phyloP scores from a whole-genome alignment of 1,140 invertebrate genomes.

The Rhyacophila brunnea region DNA sequence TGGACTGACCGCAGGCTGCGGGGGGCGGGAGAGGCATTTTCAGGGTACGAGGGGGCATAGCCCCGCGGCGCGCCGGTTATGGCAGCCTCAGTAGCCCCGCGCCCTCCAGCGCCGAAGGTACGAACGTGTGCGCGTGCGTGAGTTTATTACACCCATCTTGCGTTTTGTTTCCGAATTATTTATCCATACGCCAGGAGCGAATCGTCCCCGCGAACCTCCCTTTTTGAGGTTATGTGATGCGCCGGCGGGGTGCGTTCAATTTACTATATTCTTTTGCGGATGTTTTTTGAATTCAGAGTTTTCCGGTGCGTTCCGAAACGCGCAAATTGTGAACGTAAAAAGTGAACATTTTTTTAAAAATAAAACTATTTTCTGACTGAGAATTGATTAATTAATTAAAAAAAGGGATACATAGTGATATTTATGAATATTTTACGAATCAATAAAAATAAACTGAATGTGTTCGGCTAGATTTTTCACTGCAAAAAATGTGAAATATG shows the following conservation, averaged over 20 bases:
- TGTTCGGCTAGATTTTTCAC: too few species aligned
- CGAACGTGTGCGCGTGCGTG: conserved; percentile 5
- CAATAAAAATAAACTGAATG: too few species aligned
- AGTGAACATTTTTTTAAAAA: too few species aligned
- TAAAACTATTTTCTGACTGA: too few species aligned
- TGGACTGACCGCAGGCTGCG: neutral
- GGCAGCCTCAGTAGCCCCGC: conserved; percentile 26
- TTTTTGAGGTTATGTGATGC: conserved; percentile 19
- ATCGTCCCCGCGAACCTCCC: conserved; percentile 1
- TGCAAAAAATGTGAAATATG: too few species aligned
- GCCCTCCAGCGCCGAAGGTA: conserved; percentile 25
- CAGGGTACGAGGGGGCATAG: conserved; percentile 5
- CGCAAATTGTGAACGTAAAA: too few species aligned
- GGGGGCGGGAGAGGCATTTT: neutral
- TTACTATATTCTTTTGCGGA: too few species aligned
- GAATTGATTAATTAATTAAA: too few species aligned
- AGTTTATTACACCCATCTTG: neutral
- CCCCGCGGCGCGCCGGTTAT: conserved; percentile 10
- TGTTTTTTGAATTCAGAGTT: too few species aligned
- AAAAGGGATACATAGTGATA: too few species aligned
- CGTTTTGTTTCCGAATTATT: neutral
- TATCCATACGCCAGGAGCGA: neutral
- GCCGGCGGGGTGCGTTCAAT: conserved; percentile 11
- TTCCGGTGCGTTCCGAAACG: too few species aligned
- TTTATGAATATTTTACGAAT: too few species aligned